These are phyloP conservation scores for Hylomyscus alleni DNA, from an alignment of 2,797 vertebrate genomes.

Conservation along the genomic window DNA sequence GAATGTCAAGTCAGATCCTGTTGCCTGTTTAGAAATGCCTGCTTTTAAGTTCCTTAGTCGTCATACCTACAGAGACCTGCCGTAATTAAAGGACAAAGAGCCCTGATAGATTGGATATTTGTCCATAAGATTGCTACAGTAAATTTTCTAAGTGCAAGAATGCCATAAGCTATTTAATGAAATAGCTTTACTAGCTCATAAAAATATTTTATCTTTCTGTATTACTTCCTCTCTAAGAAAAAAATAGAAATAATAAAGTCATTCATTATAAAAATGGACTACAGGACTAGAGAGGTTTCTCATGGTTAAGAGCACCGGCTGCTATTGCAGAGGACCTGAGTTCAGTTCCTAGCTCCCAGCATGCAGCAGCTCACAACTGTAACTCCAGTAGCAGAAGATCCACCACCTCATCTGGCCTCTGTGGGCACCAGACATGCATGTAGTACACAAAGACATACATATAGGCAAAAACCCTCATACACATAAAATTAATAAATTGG, in stretches of 20 bases:
- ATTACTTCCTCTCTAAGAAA: slow-evolving; percentile 39
- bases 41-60: slow-evolving; percentile 41
- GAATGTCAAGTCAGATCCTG: slow-evolving; percentile 23
- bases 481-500: neutral
- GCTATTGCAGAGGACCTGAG: neutral
- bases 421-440: neutral
- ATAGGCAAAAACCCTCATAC: neutral
- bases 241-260: slow-evolving; percentile 20
- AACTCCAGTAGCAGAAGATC: neutral
- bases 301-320: no score
- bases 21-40: slow-evolving; percentile 65
- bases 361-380: neutral
- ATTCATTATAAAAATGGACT: slow-evolving; percentile 19
- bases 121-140: slow-evolving; percentile 29
- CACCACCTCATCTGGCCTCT: neutral
- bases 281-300: neutral
- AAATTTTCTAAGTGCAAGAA: slow-evolving; percentile 47
- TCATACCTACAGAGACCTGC: slow-evolving; percentile 34
- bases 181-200: slow-evolving; percentile 30
- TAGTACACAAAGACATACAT: neutral
- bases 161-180: neutral
- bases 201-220: slow-evolving; percentile 58
- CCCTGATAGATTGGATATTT: slow-evolving; percentile 18
- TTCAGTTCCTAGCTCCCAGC: neutral
- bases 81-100: neutral